phyloP scores from a whole-genome alignment of 2,113 vertebrate genomes.

The Xenus cinereus region DNA sequence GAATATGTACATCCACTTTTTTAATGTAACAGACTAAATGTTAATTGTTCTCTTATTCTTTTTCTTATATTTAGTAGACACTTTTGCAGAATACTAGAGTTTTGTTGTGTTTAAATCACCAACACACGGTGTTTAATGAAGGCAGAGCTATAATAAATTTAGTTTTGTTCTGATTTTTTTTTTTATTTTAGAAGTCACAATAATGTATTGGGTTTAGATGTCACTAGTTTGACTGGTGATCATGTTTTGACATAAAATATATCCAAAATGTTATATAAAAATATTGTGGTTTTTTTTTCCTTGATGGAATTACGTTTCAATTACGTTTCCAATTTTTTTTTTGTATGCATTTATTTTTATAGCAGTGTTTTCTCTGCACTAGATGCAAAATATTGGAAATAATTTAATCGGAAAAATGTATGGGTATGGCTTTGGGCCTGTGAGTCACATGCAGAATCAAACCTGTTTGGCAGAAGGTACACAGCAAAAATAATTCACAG shows the following conservation, averaged over 20 bases:
- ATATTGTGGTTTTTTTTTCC: neutral
- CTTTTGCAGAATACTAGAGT: conserved; percentile 81
- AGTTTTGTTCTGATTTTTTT: conserved; percentile 85
- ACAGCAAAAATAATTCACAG: neutral
- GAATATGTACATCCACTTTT: conserved; percentile 80
- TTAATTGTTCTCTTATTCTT: conserved; percentile 80
- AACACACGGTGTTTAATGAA: conserved; percentile 79
- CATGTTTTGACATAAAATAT: conserved; percentile 62
- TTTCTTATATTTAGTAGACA: conserved; percentile 88
- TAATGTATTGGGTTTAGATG: conserved; percentile 64
- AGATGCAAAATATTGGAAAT: neutral
- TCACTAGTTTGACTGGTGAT: conserved; percentile 48
- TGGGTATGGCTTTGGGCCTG: neutral
- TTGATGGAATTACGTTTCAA: neutral
- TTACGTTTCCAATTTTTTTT: neutral
- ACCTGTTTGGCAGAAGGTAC: neutral
- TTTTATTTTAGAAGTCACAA: conserved; percentile 78
- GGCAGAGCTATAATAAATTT: conserved; percentile 85
- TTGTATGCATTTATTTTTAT: conserved; percentile 39
- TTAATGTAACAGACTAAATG: conserved; percentile 83
- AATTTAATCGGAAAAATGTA: neutral
- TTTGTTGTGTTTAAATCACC: conserved; percentile 88
- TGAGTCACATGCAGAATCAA: conserved; percentile 10
- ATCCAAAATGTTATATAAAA: conserved; percentile 47
- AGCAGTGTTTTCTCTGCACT: conserved; percentile 40